Evolutionary conservation across 92 coral and sea anemone genomes (phyloP).

Genomic region (Anthopleura xanthogrammica): DNA sequence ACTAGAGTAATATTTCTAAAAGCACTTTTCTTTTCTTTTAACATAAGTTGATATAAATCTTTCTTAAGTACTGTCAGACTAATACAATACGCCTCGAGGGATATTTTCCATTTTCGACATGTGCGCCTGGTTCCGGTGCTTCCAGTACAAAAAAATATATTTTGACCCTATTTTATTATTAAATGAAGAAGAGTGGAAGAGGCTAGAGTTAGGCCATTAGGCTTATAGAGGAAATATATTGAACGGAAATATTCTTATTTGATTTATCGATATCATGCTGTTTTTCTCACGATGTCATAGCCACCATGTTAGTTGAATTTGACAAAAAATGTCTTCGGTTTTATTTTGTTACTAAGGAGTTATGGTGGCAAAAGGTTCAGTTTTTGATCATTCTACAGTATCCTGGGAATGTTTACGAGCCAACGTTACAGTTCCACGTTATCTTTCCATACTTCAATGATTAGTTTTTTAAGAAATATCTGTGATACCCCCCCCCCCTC

Average conservation of each 20-base stretch:
- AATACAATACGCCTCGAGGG: neutral
- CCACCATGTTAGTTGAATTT: too few species aligned
- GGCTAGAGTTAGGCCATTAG: neutral
- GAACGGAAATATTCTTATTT: neutral
- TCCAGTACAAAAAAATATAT: neutral
- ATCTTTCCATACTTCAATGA: too few species aligned
- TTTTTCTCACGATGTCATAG: too few species aligned
- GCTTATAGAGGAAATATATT: neutral
- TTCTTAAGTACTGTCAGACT: neutral
- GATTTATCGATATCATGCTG: too few species aligned
- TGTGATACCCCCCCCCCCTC: too few species aligned
- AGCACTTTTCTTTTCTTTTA: neutral
- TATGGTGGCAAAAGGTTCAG: too few species aligned
- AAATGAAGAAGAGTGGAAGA: neutral
- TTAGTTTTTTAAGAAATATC: too few species aligned
- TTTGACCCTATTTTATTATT: neutral
- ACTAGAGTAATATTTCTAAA: neutral
- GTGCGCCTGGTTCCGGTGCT: neutral
- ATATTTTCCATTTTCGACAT: neutral
- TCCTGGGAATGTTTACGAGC: too few species aligned
- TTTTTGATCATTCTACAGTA: too few species aligned
- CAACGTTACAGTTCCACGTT: too few species aligned
- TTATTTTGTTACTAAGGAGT: too few species aligned
- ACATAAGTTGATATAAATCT: neutral
- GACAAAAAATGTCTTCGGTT: too few species aligned